Conservation (phyloP, 2,797 vertebrate genomes). For the Mormyrops attenuatus region DNA sequence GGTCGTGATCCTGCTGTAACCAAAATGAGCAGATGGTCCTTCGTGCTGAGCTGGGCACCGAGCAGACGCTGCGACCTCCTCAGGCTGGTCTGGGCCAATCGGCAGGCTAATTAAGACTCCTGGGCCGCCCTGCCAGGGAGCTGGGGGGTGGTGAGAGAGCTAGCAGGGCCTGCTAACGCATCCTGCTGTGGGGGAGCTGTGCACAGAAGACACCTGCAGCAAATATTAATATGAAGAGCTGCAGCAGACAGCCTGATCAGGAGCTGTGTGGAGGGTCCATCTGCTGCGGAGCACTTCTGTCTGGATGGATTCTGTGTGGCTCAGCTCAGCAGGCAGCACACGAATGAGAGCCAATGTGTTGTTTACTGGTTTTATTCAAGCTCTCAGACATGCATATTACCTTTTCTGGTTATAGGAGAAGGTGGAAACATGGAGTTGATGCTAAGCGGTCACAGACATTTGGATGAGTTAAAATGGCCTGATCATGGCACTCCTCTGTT, state of each 20-base stretch:
- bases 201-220: not conserved
- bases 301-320: not conserved
- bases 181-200: not conserved
- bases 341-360: not conserved
- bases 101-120: constrained; percentile 5
- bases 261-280: not conserved
- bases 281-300: not conserved
- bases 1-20: not conserved
- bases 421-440: not conserved
- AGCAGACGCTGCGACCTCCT: not conserved
- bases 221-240: constrained; percentile 8
- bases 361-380: not conserved
- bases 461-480: not conserved
- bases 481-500: not conserved
- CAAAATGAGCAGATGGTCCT: not conserved
- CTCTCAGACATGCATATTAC: not conserved
- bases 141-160: not conserved
- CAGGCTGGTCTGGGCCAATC: not conserved
- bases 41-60: not conserved
- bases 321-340: not conserved
- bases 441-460: not conserved
- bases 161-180: not conserved
- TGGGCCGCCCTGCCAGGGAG: not conserved
- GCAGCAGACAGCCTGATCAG: not conserved
- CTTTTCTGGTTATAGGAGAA: not conserved